phyloP scores from a whole-genome alignment of 2,797 vertebrate species.

The Sebastes jordani region DNA sequence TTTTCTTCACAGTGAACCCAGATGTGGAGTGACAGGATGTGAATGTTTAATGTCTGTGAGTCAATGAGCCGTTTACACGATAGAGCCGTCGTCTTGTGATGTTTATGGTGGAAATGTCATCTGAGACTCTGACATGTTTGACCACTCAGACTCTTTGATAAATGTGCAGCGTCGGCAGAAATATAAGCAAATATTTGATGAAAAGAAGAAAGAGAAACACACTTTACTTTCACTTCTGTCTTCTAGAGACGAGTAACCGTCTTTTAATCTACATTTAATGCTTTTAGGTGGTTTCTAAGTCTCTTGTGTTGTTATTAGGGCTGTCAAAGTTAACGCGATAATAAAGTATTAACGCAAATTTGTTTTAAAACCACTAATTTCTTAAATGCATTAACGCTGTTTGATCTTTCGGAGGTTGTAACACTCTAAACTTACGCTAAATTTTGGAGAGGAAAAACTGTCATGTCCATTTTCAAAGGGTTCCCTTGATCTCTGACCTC shows the following conservation, averaged over 20 bases:
- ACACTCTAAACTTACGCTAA: too few relatives aligned
- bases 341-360: too few relatives aligned
- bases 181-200: conserved; percentile 21
- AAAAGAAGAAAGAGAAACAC: background rate
- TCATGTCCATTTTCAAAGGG: too few relatives aligned
- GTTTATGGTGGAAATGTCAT: background rate
- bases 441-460: too few relatives aligned
- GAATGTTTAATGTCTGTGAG: background rate
- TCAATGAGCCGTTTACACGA: background rate
- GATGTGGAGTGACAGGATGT: background rate
- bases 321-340: too few relatives aligned
- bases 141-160: conserved; percentile 12
- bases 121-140: background rate
- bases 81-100: background rate
- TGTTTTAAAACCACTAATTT: too few relatives aligned
- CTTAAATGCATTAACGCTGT: too few relatives aligned
- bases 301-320: background rate
- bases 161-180: background rate
- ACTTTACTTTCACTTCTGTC: background rate
- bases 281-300: background rate
- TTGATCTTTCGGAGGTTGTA: too few relatives aligned
- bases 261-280: conserved; percentile 26
- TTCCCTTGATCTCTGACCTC: too few relatives aligned
- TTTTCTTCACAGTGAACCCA: background rate
- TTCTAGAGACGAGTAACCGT: background rate